Percentiles rank a stretch among this genome's conserved stretches.
Evolutionary conservation across 2,888 invertebrate genomes (phyloP).

Genomic region (Prosopocoilus inquinatus): DNA sequence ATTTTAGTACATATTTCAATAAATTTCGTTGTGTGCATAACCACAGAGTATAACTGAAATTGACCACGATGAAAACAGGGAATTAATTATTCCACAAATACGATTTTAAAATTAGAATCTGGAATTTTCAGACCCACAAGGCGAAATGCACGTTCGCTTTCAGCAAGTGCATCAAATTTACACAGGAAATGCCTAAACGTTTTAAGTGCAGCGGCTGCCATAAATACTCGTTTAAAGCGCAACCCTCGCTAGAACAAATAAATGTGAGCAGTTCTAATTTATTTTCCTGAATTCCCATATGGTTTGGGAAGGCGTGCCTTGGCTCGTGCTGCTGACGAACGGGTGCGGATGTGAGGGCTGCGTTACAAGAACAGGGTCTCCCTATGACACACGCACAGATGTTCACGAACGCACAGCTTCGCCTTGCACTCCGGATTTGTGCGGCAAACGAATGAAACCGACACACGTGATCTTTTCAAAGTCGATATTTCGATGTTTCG

Average conservation of each 20-base stretch:
- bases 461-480: constrained; percentile 1
- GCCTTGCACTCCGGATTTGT: not conserved
- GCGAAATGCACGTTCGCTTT: too few relatives aligned
- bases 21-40: too few relatives aligned
- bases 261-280: constrained; percentile 5
- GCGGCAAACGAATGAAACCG: not conserved
- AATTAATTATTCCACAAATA: too few relatives aligned
- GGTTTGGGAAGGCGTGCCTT: constrained; percentile 18
- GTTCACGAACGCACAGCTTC: constrained; percentile 11
- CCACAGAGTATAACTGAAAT: too few relatives aligned
- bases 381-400: constrained; percentile 13
- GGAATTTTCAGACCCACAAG: too few relatives aligned
- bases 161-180: too few relatives aligned
- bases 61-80: too few relatives aligned
- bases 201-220: not conserved
- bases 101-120: too few relatives aligned
- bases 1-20: too few relatives aligned
- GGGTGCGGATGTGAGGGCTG: constrained; percentile 9
- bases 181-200: too few relatives aligned
- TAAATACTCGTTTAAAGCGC: not conserved
- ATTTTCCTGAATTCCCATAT: constrained; percentile 14
- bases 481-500: not conserved
- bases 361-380: constrained; percentile 9
- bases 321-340: constrained; percentile 17
- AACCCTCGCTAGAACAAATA: constrained; percentile 12